Evolutionary conservation across 2,888 invertebrate genomes (phyloP).

Genomic region (Dasysyrphus albostriatus): DNA sequence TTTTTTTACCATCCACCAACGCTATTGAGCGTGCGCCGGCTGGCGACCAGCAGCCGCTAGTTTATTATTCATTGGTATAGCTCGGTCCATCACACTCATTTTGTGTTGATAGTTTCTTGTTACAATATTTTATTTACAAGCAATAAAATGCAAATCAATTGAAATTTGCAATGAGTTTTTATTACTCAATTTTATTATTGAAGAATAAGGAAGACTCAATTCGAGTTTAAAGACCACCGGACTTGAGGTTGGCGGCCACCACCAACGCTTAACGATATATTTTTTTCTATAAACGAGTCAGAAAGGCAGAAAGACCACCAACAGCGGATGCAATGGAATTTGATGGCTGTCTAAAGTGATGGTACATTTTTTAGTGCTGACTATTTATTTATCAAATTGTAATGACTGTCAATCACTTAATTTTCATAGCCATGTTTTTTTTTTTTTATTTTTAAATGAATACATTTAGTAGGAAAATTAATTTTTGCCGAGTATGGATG

Average conservation of each 20-base stretch:
- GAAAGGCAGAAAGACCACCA: constrained; percentile 26
- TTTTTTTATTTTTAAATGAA: background rate
- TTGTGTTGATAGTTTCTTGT: constrained; percentile 54
- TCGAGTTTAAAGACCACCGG: constrained; percentile 34
- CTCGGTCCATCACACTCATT: constrained; percentile 15
- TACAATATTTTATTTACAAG: constrained; percentile 31
- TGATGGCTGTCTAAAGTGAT: constrained; percentile 20
- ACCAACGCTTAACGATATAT: background rate
- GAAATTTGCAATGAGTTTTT: constrained; percentile 54
- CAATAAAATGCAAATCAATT: constrained; percentile 69
- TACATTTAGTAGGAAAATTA: background rate
- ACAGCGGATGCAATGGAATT: constrained; percentile 25
- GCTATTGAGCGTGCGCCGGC: too few species aligned
- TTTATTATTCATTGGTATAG: background rate
- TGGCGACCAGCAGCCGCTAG: too few species aligned
- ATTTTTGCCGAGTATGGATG: background rate
- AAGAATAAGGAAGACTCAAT: background rate
- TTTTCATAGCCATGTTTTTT: background rate
- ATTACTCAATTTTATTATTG: constrained; percentile 59
- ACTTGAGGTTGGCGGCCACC: constrained; percentile 34
- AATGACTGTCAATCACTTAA: background rate
- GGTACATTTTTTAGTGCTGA: constrained; percentile 16
- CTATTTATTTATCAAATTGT: constrained; percentile 13
- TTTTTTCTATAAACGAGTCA: background rate
- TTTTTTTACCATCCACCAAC: too few species aligned